phyloP scores from a whole-genome alignment of 2,797 vertebrate species.

The Epinephelus malabaricus region DNA sequence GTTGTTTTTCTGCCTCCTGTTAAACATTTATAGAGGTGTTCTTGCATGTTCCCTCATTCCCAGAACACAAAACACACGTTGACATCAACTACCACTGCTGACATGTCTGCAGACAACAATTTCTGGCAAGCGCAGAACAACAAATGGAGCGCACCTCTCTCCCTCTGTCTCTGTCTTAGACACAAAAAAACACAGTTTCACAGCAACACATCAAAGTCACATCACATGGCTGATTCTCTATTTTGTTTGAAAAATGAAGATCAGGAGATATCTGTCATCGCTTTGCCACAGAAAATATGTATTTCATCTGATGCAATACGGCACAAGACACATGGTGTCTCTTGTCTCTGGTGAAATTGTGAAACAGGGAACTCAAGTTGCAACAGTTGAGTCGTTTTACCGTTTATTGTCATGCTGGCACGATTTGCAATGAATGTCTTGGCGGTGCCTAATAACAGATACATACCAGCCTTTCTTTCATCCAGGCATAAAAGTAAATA shows the following conservation, averaged over 20 bases:
- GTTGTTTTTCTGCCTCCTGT: constrained; percentile 33
- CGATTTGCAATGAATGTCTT: background rate
- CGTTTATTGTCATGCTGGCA: background rate
- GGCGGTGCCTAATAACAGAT: background rate
- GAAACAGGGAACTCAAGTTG: constrained; percentile 4
- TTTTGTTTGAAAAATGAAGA: constrained; percentile 27
- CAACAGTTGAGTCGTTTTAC: background rate
- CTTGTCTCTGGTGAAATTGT: constrained; percentile 8
- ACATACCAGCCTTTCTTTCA: background rate
- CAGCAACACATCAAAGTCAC: constrained; percentile 7
- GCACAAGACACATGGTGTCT: constrained; percentile 10
- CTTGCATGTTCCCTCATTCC: constrained; percentile 23
- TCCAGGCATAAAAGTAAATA: background rate
- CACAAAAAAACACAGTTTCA: background rate
- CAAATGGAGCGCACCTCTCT: constrained; percentile 6
- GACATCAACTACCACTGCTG: constrained; percentile 8
- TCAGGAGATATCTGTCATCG: constrained; percentile 14
- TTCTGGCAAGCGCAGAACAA: constrained; percentile 2
- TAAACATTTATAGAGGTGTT: constrained; percentile 36
- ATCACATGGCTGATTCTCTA: constrained; percentile 6
- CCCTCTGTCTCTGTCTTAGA: background rate
- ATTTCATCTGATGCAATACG: constrained; percentile 17
- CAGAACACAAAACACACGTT: constrained; percentile 13
- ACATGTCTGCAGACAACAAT: constrained; percentile 6
- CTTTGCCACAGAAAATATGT: constrained; percentile 22